Conservation (phyloP, 2,113 vertebrate species). For the Istiophorus platypterus region DNA sequence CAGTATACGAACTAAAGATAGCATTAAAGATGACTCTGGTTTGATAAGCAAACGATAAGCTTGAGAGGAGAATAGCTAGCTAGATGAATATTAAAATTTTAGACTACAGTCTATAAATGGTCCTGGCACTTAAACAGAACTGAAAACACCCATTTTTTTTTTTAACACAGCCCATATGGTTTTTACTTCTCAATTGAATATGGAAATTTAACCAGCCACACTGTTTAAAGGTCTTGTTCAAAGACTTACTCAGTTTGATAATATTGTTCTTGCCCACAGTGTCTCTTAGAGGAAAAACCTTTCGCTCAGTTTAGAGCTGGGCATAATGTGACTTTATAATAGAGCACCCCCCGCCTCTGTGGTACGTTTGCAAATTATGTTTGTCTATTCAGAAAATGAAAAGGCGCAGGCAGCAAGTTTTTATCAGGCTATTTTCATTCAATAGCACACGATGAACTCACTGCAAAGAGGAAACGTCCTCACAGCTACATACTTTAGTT, state of each 20-base stretch:
- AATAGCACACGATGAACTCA: not conserved
- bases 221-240: conserved; percentile 14
- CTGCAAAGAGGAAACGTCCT: not conserved
- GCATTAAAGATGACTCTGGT: not conserved
- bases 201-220: not conserved
- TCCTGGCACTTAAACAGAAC: not conserved
- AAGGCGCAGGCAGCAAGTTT: not conserved
- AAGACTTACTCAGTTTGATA: conserved; percentile 5
- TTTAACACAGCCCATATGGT: not conserved
- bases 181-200: not conserved
- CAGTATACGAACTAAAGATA: not conserved
- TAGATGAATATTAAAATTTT: not conserved
- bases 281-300: not conserved
- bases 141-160: conserved; percentile 18
- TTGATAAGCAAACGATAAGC: not conserved
- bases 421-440: not conserved
- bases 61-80: fast-evolving
- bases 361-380: not conserved
- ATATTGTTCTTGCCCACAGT: conserved; percentile 6
- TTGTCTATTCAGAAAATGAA: not conserved
- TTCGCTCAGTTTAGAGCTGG: conserved; percentile 1
- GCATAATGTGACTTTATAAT: not conserved
- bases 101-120: not conserved
- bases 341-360: not conserved
- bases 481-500: not conserved